Base-by-base conservation (phyloP, 2,113 vertebrate genomes). In the Zosterops hypoxanthus region DNA sequence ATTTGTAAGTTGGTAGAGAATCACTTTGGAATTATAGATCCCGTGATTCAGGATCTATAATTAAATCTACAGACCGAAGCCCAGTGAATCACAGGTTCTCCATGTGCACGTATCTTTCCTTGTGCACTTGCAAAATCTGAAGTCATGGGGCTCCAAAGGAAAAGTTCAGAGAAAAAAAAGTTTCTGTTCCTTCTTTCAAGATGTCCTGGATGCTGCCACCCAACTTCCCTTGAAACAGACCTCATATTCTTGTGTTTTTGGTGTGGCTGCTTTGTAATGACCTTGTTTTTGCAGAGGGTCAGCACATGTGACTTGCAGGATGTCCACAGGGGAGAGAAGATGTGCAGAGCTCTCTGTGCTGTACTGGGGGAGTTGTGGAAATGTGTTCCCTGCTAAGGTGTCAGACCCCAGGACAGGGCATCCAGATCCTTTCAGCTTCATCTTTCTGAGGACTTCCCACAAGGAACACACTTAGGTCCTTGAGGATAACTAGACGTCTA, bases 141-240 rank as follows among this genome's bases (percentile, higher is more conserved):
- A 96, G 97, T 98, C 98, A 98, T 97, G 97, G 78, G 98, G 96
- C 88, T 97, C 94, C 93, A 97, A 97, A 97, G 86, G 92, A 98
- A 97, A 93, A 93, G 95, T 96, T 89, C 44, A 85, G 93, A 95
- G 94, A 93, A 97, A 66, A 66, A 52, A 92, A 94, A 97, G 97
- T 98, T 98, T 98, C 98, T 97, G 97, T 98, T 98, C 98, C 98
- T 96, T 79, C 76, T 98, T 98, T 98, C 89, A 95, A 83, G 92
- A 90, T 94, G 96, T 94, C 82, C 95, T 97, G 95, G 96, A 92
- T 72, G 89, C 31, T 76, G 69, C 93, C 87, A 95, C 94, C 90
- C 89, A 94, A 91, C 94, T 97, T 98, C 97, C 94, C 88, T 97
- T 97, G 92, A 96, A 96, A 90, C 7, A 68, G 41, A 92, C 16